Conservation (phyloP, 2,888 invertebrate genomes). For the Nysson spinosus region DNA sequence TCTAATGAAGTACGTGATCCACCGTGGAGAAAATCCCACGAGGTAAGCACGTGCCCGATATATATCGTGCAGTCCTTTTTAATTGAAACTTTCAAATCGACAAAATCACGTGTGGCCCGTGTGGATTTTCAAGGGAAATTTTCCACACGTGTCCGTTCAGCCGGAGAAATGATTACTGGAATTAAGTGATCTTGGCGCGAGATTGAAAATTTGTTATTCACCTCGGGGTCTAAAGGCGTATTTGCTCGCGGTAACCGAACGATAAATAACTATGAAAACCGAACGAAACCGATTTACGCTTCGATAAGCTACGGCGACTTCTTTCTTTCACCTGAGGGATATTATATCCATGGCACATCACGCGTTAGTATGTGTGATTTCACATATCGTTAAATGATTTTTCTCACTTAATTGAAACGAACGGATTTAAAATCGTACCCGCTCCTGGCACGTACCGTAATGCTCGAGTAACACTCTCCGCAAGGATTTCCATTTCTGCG, state of each 20-base stretch:
- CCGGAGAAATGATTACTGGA: slow-evolving; percentile 31
- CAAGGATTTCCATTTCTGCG: too few species aligned
- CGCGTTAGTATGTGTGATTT: not conserved
- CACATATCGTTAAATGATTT: not conserved
- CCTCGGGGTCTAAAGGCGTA: not conserved
- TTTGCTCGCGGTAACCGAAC: not conserved
- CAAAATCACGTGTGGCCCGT: slow-evolving; percentile 51
- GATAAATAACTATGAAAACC: slow-evolving; percentile 18
- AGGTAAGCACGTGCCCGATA: slow-evolving; percentile 19
- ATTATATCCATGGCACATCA: too few species aligned
- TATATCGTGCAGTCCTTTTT: slow-evolving; percentile 30
- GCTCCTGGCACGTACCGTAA: too few species aligned
- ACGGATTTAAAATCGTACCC: too few species aligned
- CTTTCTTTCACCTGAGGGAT: too few species aligned
- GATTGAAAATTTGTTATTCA: slow-evolving; percentile 32
- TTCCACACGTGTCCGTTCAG: not conserved
- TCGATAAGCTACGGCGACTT: slow-evolving; percentile 11
- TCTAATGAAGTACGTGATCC: slow-evolving; percentile 73
- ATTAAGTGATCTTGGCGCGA: slow-evolving; percentile 4
- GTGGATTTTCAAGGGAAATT: slow-evolving; percentile 14
- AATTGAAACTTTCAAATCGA: slow-evolving; percentile 68
- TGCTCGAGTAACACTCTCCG: too few species aligned
- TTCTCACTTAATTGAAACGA: not conserved
- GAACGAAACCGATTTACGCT: slow-evolving; percentile 22
- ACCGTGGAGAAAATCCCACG: slow-evolving; percentile 68